A percentile compares a stretch with the other conserved stretches of the same genome.
These are phyloP conservation scores for Piezodorus guildinii DNA, from an alignment of 1,140 invertebrate genomes.

Conservation along the genomic window DNA sequence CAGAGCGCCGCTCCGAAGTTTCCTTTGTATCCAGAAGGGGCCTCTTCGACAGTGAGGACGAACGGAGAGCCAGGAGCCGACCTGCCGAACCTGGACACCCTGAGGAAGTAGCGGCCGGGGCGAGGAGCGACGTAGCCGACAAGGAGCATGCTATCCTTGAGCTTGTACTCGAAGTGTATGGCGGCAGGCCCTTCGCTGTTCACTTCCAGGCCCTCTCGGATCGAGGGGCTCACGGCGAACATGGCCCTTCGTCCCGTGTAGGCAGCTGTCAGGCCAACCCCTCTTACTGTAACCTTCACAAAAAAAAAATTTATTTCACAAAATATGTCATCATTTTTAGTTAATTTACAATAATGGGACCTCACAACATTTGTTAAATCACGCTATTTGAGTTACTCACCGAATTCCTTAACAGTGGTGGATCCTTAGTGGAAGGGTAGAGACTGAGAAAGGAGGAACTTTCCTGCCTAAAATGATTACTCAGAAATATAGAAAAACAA, in stretches of 20 bases:
- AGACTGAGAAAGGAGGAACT: too few species aligned
- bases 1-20: slow-evolving; percentile 3
- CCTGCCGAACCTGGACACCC: background rate
- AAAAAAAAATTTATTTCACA: too few species aligned
- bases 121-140: background rate
- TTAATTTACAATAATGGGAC: too few species aligned
- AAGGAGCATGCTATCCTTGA: background rate
- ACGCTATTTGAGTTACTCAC: too few species aligned
- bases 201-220: background rate
- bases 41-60: background rate
- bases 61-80: background rate
- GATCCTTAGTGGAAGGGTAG: too few species aligned
- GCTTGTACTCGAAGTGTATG: background rate
- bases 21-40: background rate
- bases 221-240: background rate
- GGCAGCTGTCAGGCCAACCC: background rate
- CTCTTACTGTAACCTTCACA: background rate
- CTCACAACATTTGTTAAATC: too few species aligned
- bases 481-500: too few species aligned
- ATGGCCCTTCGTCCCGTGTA: background rate
- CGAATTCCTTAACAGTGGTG: too few species aligned
- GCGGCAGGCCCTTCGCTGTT: background rate
- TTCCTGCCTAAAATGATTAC: too few species aligned
- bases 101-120: background rate
- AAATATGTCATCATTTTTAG: too few species aligned